Evolutionary conservation across 2,113 vertebrate genomes (phyloP), one percentile per base, ranked within the genome.

Genomic region (Microcebus tavaratra): DNA sequence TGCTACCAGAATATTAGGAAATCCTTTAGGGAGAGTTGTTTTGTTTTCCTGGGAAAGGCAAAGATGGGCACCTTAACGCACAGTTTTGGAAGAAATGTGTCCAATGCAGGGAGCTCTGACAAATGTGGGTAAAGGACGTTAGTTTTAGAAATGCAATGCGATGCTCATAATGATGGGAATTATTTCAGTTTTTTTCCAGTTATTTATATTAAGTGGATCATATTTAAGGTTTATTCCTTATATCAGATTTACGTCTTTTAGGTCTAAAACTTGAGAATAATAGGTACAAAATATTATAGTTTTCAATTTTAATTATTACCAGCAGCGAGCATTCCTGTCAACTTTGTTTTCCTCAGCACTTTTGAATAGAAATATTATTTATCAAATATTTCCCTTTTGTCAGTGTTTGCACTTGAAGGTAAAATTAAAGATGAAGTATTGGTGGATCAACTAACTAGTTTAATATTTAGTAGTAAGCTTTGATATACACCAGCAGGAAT

Each of bases 301-400:
- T 94, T 95, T 94, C 20, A 34, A 3, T 92, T 94, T 70, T 76
- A 84, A n/a, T 65, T 83, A 50, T 94, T 84, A 82, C 29, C 9
- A n/a, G 2, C 17, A 61, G 45, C 13, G 0, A 55, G 53, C 1
- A 5, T 91, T 65, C 36, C 42, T 55, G 10, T 90, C 29, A 3
- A 34, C 45, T 63, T 92, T 86, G 7, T 86, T 93, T 90, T 76
- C 11, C 25, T 2, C n/a, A 68, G 25, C 36, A 65, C 5, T n/a
- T 90, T 72, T 82, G 55, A 48, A 65, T 86, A 91, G 25, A 86
- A 87, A 90, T 59, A 25, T 78, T 91, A 36, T 81, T 78, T 95
- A 67, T 83, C 80, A 72, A 75, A 55, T 84, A 67, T 92, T 83
- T 90, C 8, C 31, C 73, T 86, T 90, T 67, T 67, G 39, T 55